Evolutionary conservation across 1,140 invertebrate genomes (phyloP).

Genomic region (Gonioctena quinquepunctata): DNA sequence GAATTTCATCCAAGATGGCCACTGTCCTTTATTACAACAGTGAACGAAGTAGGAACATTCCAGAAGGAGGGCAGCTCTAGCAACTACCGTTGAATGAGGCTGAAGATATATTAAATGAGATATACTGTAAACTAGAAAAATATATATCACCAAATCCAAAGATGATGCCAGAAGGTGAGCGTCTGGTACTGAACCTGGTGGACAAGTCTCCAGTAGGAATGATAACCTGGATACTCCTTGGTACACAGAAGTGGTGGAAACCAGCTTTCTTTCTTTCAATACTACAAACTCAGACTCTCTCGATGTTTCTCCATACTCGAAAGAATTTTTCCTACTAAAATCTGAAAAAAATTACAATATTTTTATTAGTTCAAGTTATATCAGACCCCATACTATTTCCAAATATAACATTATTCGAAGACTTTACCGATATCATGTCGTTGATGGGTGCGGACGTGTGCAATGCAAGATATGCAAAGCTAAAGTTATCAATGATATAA

Average conservation of each 20-base stretch:
- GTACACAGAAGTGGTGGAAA: slow-evolving; percentile 72
- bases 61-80: slow-evolving; percentile 85
- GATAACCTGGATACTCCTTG: slow-evolving; percentile 83
- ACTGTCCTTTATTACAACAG: slow-evolving; percentile 95
- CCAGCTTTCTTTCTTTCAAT: slow-evolving; percentile 80
- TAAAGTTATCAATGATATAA: too few species aligned
- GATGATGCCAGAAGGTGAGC: slow-evolving; percentile 93
- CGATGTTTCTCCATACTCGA: slow-evolving; percentile 76
- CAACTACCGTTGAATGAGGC: slow-evolving; percentile 91
- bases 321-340: slow-evolving; percentile 80
- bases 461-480: background rate
- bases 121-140: background rate
- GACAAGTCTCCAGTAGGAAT: slow-evolving; percentile 91
- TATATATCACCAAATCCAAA: slow-evolving; percentile 81
- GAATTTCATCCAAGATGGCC: slow-evolving; percentile 94
- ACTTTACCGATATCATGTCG: too few species aligned
- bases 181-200: slow-evolving; percentile 94
- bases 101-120: slow-evolving; percentile 57
- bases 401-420: too few species aligned
- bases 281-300: slow-evolving; percentile 85
- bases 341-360: too few species aligned
- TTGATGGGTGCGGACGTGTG: background rate
- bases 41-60: slow-evolving; percentile 97
- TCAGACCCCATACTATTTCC: too few species aligned
- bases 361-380: too few species aligned